Conservation (phyloP, 1,140 invertebrate genomes). For the Zaprionus africanus region DNA sequence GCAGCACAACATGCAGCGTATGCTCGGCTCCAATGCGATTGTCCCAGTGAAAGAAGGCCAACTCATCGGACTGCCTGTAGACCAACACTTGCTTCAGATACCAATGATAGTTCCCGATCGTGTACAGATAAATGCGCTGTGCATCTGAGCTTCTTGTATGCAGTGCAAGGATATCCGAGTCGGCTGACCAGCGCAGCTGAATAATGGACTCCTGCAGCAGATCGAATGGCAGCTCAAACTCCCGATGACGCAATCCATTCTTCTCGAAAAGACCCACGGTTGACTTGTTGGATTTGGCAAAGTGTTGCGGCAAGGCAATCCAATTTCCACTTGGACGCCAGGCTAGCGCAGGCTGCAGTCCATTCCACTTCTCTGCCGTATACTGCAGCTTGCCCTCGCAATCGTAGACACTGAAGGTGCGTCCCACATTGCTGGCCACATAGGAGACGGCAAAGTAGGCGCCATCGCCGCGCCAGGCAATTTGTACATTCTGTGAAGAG, state of each 20-base stretch:
- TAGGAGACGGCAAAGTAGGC: conserved; percentile 92
- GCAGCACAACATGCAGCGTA: conserved; percentile 87
- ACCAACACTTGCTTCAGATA: conserved; percentile 91
- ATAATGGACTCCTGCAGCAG: conserved; percentile 85
- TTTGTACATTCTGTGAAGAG: conserved; percentile 84
- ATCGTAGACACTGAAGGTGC: conserved; percentile 90
- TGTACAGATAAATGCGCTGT: conserved; percentile 90
- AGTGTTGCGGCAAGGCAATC: conserved; percentile 89
- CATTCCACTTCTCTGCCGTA: conserved; percentile 89
- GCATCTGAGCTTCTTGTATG: conserved; percentile 84
- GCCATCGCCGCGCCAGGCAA: conserved; percentile 94
- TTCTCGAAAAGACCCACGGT: conserved; percentile 95
- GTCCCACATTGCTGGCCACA: conserved; percentile 84
- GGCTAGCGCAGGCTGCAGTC: conserved; percentile 88
- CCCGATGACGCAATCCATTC: conserved; percentile 95
- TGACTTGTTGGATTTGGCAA: conserved; percentile 87
- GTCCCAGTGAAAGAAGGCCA: conserved; percentile 88
- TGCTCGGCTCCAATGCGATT: conserved; percentile 85
- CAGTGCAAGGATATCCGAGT: conserved; percentile 91
- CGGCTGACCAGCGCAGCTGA: conserved; percentile 90
- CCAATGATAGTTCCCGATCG: conserved; percentile 95
- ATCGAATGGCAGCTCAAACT: conserved; percentile 90
- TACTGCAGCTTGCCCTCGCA: conserved; percentile 89
- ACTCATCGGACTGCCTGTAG: conserved; percentile 66
- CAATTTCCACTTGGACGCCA: conserved; percentile 93